Base-by-base conservation (phyloP, 2,888 invertebrate genomes). In the Euphydryas editha region DNA sequence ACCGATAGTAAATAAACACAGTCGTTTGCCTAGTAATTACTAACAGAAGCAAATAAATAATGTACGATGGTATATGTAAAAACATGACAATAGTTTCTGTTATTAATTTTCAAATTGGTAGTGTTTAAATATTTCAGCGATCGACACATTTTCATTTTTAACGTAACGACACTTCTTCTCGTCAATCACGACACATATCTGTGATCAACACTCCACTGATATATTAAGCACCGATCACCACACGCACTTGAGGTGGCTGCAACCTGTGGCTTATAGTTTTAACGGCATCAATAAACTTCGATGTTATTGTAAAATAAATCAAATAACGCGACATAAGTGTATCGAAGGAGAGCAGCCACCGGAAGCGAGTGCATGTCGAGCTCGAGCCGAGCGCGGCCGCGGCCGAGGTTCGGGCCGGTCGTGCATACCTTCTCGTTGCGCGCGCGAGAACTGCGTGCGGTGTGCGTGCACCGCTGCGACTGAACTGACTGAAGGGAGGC, bases 401-500 rank as follows among this genome's bases (percentile, higher is more conserved):
- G 71, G 73, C 76, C 72, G 73, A 74, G 74, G 69, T 78, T 75
- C 76, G 78, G 77, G 76, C 73, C 77, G 73, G 72, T 71, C 80
- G 82, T 79, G 88, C 83, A 83, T 90, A 92, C 92, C 92, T 92
- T 91, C 89, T 90, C 88, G 89, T 85, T 79, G 82, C 86, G 90
- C 90, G 90, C 90, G 90, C 92, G 92, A 91, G 92, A 91, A 90
- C 92, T 92, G 92, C 92, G 92, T 92, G 89, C 92, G 92, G 92
- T 82, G 92, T 90, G 92, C 92, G 92, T 92, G 92, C 92, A 92
- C 92, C 92, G 92, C 91, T 87, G 88, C 85, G 86, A 90, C 91
- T 90, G 83, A 83, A 88, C 90, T 84, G 82, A 75, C 74, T 71
- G 83, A 83, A 84, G 85, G 85, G 82, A 86, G 83, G 83, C 83